Base-by-base conservation (phyloP, 2,113 vertebrate genomes). In the Apeltes quadracus region DNA sequence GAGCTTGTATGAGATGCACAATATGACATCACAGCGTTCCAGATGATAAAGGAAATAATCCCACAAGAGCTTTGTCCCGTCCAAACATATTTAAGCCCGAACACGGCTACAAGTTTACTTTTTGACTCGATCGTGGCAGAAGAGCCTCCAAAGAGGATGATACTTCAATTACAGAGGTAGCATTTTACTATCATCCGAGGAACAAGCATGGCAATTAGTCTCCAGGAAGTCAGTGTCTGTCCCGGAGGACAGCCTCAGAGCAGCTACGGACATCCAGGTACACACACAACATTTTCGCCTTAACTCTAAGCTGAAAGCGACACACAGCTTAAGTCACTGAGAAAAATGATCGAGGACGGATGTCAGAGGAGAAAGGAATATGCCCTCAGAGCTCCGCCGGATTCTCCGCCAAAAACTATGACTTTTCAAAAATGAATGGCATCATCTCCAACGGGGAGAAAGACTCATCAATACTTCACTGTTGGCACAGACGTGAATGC, bases 71-170 rank as follows among this genome's bases (percentile, higher is more conserved):
- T 25, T n/a, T 51, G 18, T 12, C 66, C 38, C 15, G 23, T 57
- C 5, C 6, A 44, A 1, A 43, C 23, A 9, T 56, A 43, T 44
- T 56, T 44, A 22, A 18, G 15, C 1, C 12, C 29, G 13, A 22
- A 14, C 18, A 64, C 50, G 34, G 3, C 44, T 48, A 23, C 29
- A 36, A 65, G 29, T 51, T 2, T 5, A 65, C 4, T 41, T 14
- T 29, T 74, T 1, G 71, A 76, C 14, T 54, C 69, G 1, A 71
- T 88, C 1, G 23, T 82, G 0, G 50, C 63, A 39, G 7, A 50
- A 18, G 66, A 46, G 4, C 72, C 76, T 2, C 81, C 73, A 13
- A 34, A 85, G 18, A 38, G 65, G 1, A 88, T 83, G 83, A 56
- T 83, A 0, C 62, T 73, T 2, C 62, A 69, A 4, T 23, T 85